phyloP scores from a whole-genome alignment of 2,797 vertebrate genomes.

The Sebastes taczanowskii region DNA sequence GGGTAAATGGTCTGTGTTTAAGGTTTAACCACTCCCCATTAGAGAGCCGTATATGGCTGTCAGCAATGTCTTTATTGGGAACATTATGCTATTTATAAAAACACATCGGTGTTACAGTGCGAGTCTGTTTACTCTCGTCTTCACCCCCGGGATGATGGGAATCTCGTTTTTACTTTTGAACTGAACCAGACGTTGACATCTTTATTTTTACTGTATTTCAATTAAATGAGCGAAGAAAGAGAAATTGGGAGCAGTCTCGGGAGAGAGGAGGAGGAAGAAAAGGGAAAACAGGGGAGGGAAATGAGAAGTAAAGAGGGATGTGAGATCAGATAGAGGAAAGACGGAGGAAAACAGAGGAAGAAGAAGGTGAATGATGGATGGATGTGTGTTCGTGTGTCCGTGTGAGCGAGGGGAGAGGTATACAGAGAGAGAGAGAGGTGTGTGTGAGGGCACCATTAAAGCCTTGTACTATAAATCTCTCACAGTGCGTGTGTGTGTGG shows the following conservation, averaged over 20 bases:
- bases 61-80: conserved; percentile 54
- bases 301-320: conserved; percentile 20
- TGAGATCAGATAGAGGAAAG: conserved; percentile 40
- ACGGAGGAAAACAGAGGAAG: conserved; percentile 40
- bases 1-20: conserved; percentile 60
- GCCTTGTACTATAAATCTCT: conserved; percentile 80
- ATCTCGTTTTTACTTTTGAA: not conserved
- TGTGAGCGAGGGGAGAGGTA: conserved; percentile 18
- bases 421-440: conserved; percentile 28
- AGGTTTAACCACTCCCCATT: conserved; percentile 61
- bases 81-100: conserved; percentile 53
- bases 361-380: conserved; percentile 55
- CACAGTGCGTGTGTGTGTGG: conserved; percentile 69
- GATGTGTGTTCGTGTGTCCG: conserved; percentile 56
- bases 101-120: not conserved
- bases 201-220: conserved; percentile 60
- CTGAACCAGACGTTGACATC: conserved; percentile 47
- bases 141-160: conserved; percentile 21
- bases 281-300: conserved; percentile 1
- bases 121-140: not conserved
- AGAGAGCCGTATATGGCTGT: conserved; percentile 57
- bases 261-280: not conserved
- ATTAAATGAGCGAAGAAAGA: conserved; percentile 19
- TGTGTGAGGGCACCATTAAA: conserved; percentile 73
- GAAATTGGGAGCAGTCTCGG: conserved; percentile 13